Percentiles rank a stretch among this genome's conserved stretches.
Evolutionary conservation across 2,888 invertebrate genomes (phyloP).

Genomic region (Hydroisotoma schaefferi): DNA sequence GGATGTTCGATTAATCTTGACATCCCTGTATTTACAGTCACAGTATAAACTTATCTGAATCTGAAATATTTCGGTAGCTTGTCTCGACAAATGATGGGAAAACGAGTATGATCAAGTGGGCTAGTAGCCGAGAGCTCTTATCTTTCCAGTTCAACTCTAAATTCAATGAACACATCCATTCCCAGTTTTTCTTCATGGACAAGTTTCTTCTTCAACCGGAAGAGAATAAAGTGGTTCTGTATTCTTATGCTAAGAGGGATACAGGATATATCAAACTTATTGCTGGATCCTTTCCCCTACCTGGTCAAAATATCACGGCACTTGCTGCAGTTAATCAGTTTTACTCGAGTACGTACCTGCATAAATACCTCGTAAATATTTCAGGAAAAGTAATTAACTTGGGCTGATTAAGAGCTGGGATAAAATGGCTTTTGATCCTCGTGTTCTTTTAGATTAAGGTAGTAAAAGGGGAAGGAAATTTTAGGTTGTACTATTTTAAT

Average conservation of each 20-base stretch:
- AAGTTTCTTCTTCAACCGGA: slow-evolving; percentile 46
- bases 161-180: slow-evolving; percentile 44
- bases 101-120: slow-evolving; percentile 39
- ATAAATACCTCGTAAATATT: background rate
- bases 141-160: slow-evolving; percentile 36
- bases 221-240: slow-evolving; percentile 40
- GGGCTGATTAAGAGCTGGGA: no score
- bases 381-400: no score
- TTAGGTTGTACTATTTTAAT: background rate
- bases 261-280: slow-evolving; percentile 30
- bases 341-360: slow-evolving; percentile 37
- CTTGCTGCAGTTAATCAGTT: slow-evolving; percentile 45
- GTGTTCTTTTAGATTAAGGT: no score
- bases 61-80: slow-evolving; percentile 26
- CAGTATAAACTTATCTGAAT: no score
- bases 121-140: slow-evolving; percentile 28
- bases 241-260: slow-evolving; percentile 36
- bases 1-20: no score
- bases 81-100: slow-evolving; percentile 34
- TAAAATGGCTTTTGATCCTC: no score
- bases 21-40: no score
- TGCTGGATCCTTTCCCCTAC: slow-evolving; percentile 39
- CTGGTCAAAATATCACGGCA: slow-evolving; percentile 41
- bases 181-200: slow-evolving; percentile 48
- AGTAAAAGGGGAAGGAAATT: no score